A percentile compares a stretch with the other conserved stretches of the same genome.
Conservation (phyloP, 2,113 vertebrate genomes). For the Nematolebias whitei region DNA sequence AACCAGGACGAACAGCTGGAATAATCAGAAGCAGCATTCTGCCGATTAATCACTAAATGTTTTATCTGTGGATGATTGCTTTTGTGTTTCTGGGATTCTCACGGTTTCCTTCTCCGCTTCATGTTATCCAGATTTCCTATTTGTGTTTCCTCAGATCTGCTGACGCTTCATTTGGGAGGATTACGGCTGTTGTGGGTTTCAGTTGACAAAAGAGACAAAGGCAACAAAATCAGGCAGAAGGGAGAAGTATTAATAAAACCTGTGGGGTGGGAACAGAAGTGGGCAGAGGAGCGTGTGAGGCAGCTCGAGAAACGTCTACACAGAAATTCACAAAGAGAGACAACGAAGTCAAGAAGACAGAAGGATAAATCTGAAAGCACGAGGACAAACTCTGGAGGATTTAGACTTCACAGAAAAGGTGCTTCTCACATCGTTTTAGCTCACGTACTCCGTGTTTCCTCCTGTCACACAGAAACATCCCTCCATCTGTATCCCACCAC, state of each 20-base stretch:
- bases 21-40: not conserved
- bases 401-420: not conserved
- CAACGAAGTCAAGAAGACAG: not conserved
- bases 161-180: not conserved
- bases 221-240: not conserved
- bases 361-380: not conserved
- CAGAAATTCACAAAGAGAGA: not conserved
- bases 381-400: not conserved
- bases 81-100: not conserved
- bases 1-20: not conserved
- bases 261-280: not conserved
- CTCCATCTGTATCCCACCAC: no score
- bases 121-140: not conserved
- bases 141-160: not conserved
- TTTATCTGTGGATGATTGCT: no score
- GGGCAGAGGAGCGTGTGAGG: not conserved
- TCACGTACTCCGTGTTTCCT: no score
- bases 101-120: not conserved
- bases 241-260: not conserved
- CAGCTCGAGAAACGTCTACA: not conserved
- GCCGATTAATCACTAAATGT: not conserved
- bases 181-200: not conserved
- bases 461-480: no score
- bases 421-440: no score
- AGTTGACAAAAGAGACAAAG: not conserved